Percentiles rank a stretch among this genome's conserved stretches.
Evolutionary conservation across 2,888 invertebrate genomes (phyloP).

Genomic region (Cephus pygmeus): DNA sequence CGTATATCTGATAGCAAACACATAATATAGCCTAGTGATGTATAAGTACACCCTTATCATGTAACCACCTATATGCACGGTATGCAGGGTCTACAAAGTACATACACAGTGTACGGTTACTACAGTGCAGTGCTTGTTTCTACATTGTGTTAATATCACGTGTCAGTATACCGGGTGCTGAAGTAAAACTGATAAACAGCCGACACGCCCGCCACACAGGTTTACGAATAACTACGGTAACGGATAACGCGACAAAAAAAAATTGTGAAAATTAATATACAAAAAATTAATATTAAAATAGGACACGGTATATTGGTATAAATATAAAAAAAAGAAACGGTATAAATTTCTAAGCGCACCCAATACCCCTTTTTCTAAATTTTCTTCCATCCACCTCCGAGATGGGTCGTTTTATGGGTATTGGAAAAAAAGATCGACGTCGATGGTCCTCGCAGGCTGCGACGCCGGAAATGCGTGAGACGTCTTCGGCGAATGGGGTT

Average conservation of each 20-base stretch:
- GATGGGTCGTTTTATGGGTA: not conserved
- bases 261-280: not conserved
- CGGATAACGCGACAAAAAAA: not conserved
- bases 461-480: not conserved
- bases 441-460: not conserved
- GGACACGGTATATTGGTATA: not conserved
- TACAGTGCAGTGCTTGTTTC: not conserved
- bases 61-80: not conserved
- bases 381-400: not conserved
- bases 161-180: slow-evolving; percentile 37
- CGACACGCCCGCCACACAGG: slow-evolving; percentile 48
- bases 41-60: not conserved
- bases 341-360: not conserved
- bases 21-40: not conserved
- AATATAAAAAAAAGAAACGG: not conserved
- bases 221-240: slow-evolving; percentile 25
- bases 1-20: not conserved
- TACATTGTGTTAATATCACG: slow-evolving; percentile 44
- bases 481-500: not conserved
- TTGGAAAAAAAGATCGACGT: not conserved
- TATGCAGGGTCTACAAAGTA: not conserved
- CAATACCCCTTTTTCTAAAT: not conserved
- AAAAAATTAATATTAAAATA: not conserved
- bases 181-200: slow-evolving; percentile 38
- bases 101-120: not conserved